phyloP scores from a whole-genome alignment of 2,888 invertebrate species.

The Allophyes oxyacanthae region DNA sequence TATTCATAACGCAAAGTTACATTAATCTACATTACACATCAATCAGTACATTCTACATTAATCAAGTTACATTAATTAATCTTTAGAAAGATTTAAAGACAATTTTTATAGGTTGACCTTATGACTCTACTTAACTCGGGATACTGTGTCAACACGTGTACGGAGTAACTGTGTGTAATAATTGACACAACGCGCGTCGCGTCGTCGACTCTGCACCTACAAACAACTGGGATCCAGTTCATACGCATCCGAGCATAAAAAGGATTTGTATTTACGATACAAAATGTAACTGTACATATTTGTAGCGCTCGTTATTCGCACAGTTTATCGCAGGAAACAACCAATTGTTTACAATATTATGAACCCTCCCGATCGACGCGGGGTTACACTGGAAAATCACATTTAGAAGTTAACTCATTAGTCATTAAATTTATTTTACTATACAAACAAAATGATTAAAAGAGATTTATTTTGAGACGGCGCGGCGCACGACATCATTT shows the following conservation, averaged over 20 bases:
- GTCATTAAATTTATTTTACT: constrained; percentile 11
- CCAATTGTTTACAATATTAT: constrained; percentile 58
- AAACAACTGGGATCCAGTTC: constrained; percentile 11
- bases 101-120: constrained; percentile 38
- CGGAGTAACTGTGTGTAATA: constrained; percentile 34
- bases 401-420: constrained; percentile 16
- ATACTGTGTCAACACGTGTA: constrained; percentile 36
- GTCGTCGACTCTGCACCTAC: constrained; percentile 25
- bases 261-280: constrained; percentile 49
- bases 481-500: no score
- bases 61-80: no score
- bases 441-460: constrained; percentile 6
- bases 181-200: constrained; percentile 24
- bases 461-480: neutral
- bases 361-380: constrained; percentile 39
- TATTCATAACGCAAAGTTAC: no score
- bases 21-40: no score
- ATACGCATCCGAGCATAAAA: constrained; percentile 45
- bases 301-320: constrained; percentile 43
- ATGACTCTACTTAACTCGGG: constrained; percentile 21
- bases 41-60: no score
- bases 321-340: constrained; percentile 55
- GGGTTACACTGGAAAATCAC: constrained; percentile 19
- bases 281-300: constrained; percentile 54
- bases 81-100: constrained; percentile 6